Evolutionary conservation across 1,140 invertebrate species (phyloP), one percentile per base, ranked within the genome.

Genomic region (Leptopilina clavipes): DNA sequence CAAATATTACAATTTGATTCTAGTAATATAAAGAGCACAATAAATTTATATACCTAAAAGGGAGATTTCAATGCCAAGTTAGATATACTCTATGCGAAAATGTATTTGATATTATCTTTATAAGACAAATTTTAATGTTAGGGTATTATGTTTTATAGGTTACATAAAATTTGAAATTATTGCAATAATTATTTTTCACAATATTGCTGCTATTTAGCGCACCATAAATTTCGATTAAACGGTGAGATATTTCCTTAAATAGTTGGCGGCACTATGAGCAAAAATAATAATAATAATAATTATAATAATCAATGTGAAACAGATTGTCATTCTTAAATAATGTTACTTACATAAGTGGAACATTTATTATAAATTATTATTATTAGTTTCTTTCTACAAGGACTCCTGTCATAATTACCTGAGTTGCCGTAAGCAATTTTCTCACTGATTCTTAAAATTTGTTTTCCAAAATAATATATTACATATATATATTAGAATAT

Each of bases 351-450:
- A 52, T 52, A 52, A 52, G 48, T 52, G 48, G 48, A 31, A n/a
- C 17, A 52, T 52, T 52, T 52, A 52, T 52, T 52, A 52, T 52
- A 17, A 52, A 52, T 52, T 52, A 52, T 52, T 52, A 52, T 52
- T 52, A 52, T 52, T 52, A 52, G 48, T 52, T 52, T 17, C 5
- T 3, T 52, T 52, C 8, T 52, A 52, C 48, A 52, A 52, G 48
- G 48, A 52, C 48, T 52, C n/a, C 17, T 52, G 48, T 17, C n/a
- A 52, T 52, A 52, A 52, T 52, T 52, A n/a, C n/a, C n/a, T n/a
- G n/a, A n/a, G 48, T 17, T n/a, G 6, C n/a, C n/a, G n/a, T n/a
- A n/a, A n/a, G n/a, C 12, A 17, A 52, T 52, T 52, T 52, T 52
- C n/a, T n/a, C 48, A 17, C n/a, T 52, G 14, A 17, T 40, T 40